Evolutionary conservation across 2,113 vertebrate species (phyloP).

Genomic region (Lonchura striata): DNA sequence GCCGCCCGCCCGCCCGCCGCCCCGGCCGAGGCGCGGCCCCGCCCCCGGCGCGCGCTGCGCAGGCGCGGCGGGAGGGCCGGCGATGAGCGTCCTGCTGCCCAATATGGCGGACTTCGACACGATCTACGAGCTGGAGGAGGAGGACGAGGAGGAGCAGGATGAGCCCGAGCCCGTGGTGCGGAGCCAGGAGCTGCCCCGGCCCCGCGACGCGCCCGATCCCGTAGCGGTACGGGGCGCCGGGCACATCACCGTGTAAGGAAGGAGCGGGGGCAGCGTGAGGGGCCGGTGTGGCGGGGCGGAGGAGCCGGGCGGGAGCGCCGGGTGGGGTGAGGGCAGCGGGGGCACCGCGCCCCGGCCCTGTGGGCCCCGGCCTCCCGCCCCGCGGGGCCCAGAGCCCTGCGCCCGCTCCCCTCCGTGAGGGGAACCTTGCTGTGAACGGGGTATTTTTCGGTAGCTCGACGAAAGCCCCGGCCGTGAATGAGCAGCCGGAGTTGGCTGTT

Average conservation of each 20-base stretch:
- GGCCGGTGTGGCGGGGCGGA: background rate
- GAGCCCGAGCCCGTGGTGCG: slow-evolving; percentile 77
- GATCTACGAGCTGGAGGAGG: slow-evolving; percentile 97
- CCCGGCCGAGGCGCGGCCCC: background rate
- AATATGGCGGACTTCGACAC: slow-evolving; percentile 99
- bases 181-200: slow-evolving; percentile 85
- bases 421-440: background rate
- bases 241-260: slow-evolving; percentile 97
- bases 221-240: slow-evolving; percentile 94
- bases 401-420: background rate
- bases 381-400: background rate
- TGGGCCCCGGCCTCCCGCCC: background rate
- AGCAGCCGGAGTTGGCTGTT: background rate
- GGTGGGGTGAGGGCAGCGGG: background rate
- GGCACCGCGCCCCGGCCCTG: background rate
- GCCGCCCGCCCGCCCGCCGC: too few species aligned
- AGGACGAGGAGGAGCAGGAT: slow-evolving; percentile 75
- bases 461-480: background rate
- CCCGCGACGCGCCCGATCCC: slow-evolving; percentile 88
- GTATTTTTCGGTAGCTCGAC: background rate
- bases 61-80: slow-evolving; percentile 3
- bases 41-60: background rate
- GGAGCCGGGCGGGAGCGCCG: background rate
- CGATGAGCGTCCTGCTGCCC: slow-evolving; percentile 91
- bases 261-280: background rate